Base-by-base conservation (phyloP, 2,113 vertebrate genomes). In the Proteles cristata region DNA sequence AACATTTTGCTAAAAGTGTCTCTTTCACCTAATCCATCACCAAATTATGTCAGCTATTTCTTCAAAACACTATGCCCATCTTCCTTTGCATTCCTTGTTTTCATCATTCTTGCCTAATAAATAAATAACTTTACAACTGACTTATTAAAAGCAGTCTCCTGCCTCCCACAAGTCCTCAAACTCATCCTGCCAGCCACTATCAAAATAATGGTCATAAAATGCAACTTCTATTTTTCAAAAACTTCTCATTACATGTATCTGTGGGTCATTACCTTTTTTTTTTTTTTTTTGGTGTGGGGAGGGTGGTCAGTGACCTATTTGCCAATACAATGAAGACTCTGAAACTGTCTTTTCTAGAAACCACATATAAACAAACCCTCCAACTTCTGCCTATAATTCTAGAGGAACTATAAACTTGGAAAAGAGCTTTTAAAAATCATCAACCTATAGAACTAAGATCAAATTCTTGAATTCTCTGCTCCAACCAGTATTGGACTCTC, bases 271-370 rank as follows among this genome's bases (percentile, higher is more conserved):
- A 50, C 14, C 43, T 53, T 79, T 33, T 39, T 2, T 17, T 53
- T 53, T 58, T 19, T 17, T 53, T 53, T 58, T 39, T 39, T 19
- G 17, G 55, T 12, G 26, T 0, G 2, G 7, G 17, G 26, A 1
- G n/a, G 16, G 11, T 28, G 25, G 3, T 77, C n/a, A 53, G 26
- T 33, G n/a, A 65, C 31, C 31, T 79, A 31, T 80, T 79, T 68
- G 53, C 79, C 26, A 73, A 77, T 71, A 73, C 23, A 92, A 66
- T 25, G 11, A 93, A 92, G 74, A 89, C 2, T 71, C 79, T 71
- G 2, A 96, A 82, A 92, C 15, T 39, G 65, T 17, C 66, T 86
- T 96, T 81, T 45, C 55, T 85, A 65, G 45, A 96, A 92, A 95
- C 53, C 17, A 66, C 19, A 28, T 33, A 96, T 23, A 79, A 71